phyloP scores from a whole-genome alignment of 2,888 invertebrate genomes.

The Venustoraphidia nigricollis region DNA sequence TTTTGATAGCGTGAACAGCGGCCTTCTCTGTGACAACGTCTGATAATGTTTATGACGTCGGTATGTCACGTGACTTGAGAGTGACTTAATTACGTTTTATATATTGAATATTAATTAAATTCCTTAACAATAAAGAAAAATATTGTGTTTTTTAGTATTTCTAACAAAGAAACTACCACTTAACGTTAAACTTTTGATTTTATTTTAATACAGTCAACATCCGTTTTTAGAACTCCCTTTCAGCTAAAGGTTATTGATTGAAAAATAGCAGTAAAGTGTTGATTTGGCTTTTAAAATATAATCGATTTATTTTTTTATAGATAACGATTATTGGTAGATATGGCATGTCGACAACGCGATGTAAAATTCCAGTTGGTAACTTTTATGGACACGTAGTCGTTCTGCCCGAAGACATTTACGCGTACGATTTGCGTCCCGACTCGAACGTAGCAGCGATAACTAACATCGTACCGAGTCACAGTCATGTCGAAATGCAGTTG shows the following conservation, averaged over 20 bases:
- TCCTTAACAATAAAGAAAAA: too few relatives aligned
- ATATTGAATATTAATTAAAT: too few relatives aligned
- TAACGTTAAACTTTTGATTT: too few relatives aligned
- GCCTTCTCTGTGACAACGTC: too few relatives aligned
- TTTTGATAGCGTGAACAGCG: too few relatives aligned
- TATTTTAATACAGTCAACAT: too few relatives aligned
- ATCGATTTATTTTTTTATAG: constrained; percentile 26
- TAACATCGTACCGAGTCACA: constrained; percentile 18
- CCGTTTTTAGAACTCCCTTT: too few relatives aligned
- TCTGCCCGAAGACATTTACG: constrained; percentile 25
- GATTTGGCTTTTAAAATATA: not conserved
- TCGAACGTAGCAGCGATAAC: constrained; percentile 18
- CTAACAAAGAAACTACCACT: too few relatives aligned
- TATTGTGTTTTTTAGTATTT: too few relatives aligned
- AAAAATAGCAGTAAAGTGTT: not conserved
- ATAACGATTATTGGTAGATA: constrained; percentile 84
- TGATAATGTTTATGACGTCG: too few relatives aligned
- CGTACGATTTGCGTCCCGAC: constrained; percentile 30
- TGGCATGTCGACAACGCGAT: constrained; percentile 80
- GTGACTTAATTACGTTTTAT: too few relatives aligned
- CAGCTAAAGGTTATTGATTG: not conserved
- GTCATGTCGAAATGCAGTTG: constrained; percentile 39
- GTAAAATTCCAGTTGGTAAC: constrained; percentile 82
- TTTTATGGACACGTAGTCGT: constrained; percentile 84
- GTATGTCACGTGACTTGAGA: too few relatives aligned